A percentile compares a stretch with the other conserved stretches of the same genome.
phyloP scores from a whole-genome alignment of 2,888 invertebrate genomes.

The Eurytoma californica region DNA sequence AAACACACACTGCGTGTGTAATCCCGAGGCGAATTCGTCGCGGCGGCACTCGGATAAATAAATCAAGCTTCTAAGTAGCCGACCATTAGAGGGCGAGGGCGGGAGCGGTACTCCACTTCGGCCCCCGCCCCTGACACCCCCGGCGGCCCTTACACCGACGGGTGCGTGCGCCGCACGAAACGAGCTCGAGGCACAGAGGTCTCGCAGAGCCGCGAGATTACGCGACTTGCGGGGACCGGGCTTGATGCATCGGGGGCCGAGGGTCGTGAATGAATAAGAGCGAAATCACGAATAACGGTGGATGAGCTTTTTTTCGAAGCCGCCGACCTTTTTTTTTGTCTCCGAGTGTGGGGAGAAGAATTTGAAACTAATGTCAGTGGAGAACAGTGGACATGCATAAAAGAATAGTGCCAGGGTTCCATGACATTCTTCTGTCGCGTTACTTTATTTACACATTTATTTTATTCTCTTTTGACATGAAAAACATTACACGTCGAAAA shows the following conservation, averaged over 20 bases:
- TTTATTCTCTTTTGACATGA: too few relatives aligned
- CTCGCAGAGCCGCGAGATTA: constrained; percentile 23
- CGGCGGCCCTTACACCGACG: neutral
- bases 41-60: constrained; percentile 72
- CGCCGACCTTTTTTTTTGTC: too few relatives aligned
- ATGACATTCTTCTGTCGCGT: too few relatives aligned
- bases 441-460: too few relatives aligned
- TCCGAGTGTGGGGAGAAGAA: neutral
- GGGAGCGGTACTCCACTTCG: constrained; percentile 8
- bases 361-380: too few relatives aligned
- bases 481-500: too few relatives aligned
- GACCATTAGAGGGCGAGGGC: constrained; percentile 64
- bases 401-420: too few relatives aligned
- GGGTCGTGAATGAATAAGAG: constrained; percentile 43
- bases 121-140: neutral
- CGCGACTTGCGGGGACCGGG: constrained; percentile 6
- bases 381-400: too few relatives aligned
- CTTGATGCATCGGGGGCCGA: constrained; percentile 34
- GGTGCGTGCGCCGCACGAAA: neutral
- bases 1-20: constrained; percentile 49
- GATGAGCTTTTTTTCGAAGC: too few relatives aligned
- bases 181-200: neutral
- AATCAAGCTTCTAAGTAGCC: constrained; percentile 73
- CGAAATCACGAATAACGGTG: constrained; percentile 32
- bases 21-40: constrained; percentile 72